These are phyloP conservation scores for Platycheirus rosarum DNA, from an alignment of 2,888 invertebrate species.

Conservation along the genomic window DNA sequence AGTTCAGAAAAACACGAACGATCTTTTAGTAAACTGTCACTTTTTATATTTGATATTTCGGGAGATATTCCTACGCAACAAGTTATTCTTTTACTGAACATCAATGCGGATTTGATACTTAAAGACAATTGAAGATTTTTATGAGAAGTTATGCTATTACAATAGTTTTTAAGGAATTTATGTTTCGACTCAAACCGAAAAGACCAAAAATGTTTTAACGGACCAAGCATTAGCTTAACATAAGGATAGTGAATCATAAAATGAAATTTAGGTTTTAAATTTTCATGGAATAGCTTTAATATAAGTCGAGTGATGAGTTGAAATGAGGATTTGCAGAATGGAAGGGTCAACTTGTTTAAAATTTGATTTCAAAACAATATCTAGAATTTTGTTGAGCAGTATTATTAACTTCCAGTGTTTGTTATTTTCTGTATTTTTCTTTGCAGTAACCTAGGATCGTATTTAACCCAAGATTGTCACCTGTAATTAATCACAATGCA, in stretches of 20 bases:
- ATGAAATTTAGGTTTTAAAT: slow-evolving; percentile 29
- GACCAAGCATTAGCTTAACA: background rate
- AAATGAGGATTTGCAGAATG: slow-evolving; percentile 11
- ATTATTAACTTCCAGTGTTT: slow-evolving; percentile 10
- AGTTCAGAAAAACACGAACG: slow-evolving; percentile 9
- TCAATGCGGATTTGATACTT: background rate
- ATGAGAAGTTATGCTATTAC: slow-evolving; percentile 2
- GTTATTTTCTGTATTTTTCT: slow-evolving; percentile 2
- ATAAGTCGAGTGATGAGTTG: slow-evolving; percentile 13
- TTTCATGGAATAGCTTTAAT: slow-evolving; percentile 20
- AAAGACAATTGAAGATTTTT: background rate
- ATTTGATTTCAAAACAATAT: slow-evolving; percentile 25
- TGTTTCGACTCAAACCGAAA: slow-evolving; percentile 1
- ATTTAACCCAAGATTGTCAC: slow-evolving; percentile 20
- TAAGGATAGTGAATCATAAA: slow-evolving; percentile 33
- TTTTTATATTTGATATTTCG: slow-evolving; percentile 5
- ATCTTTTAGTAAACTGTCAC: slow-evolving; percentile 15
- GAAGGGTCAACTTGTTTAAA: slow-evolving; percentile 21
- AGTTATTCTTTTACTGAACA: slow-evolving; percentile 7
- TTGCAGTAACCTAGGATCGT: slow-evolving; percentile 9
- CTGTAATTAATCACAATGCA: slow-evolving; percentile 7
- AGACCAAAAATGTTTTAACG: background rate
- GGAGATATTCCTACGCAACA: background rate
- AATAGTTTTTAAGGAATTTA: slow-evolving; percentile 1
- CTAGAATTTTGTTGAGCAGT: background rate